Percentiles rank a stretch among this genome's conserved stretches.
Conservation (phyloP, 2,113 vertebrate species). For the Phaethon lepturus region DNA sequence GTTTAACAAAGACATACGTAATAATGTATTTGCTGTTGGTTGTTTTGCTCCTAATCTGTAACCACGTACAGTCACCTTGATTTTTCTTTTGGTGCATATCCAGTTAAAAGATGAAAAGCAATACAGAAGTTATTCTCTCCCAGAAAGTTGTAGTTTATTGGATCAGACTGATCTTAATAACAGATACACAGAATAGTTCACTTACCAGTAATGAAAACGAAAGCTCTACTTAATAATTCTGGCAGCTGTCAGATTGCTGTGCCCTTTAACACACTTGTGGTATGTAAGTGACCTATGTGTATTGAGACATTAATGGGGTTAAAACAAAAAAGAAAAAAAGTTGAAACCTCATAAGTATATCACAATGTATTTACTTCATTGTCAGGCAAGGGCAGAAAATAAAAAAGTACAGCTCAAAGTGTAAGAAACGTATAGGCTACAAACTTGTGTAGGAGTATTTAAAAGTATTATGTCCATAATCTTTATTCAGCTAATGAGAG, state of each 20-base stretch:
- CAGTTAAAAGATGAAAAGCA: constrained; percentile 32
- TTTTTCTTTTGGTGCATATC: background rate
- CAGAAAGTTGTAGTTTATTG: constrained; percentile 35
- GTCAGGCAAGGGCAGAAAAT: background rate
- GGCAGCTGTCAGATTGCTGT: constrained; percentile 49
- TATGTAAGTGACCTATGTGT: background rate
- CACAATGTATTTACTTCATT: background rate
- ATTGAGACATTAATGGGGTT: background rate
- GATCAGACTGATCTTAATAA: constrained; percentile 56
- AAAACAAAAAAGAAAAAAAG: background rate
- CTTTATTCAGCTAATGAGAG: background rate
- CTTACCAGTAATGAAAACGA: constrained; percentile 43
- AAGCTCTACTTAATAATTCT: constrained; percentile 53
- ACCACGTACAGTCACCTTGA: background rate
- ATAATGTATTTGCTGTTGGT: background rate
- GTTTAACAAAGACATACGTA: background rate
- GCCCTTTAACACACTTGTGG: constrained; percentile 25
- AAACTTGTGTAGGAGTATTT: background rate
- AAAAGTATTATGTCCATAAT: background rate
- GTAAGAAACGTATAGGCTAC: background rate
- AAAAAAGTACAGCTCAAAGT: background rate
- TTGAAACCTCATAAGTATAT: background rate
- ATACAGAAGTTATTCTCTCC: background rate
- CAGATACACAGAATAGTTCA: constrained; percentile 23
- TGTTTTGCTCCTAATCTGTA: background rate